Evolutionary conservation across 2,113 vertebrate species (phyloP).

Genomic region (Urocynchramus pylzowi): DNA sequence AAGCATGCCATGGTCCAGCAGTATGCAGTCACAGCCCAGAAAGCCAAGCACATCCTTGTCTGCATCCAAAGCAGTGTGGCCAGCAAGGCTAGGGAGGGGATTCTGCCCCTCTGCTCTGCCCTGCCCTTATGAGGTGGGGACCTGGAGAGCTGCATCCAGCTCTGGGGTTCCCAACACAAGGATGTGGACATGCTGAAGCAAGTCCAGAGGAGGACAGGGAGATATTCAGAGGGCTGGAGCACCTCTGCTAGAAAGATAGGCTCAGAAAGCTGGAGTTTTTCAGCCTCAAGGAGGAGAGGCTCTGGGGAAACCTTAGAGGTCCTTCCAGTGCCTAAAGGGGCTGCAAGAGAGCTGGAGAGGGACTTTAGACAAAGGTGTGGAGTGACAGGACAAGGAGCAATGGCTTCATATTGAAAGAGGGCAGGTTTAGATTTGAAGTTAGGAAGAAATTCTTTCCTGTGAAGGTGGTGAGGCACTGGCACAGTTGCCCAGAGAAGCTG

Average conservation of each 20-base stretch:
- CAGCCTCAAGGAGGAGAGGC: not conserved
- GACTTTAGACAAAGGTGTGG: not conserved
- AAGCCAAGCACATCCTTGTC: not conserved
- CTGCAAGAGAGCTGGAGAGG: not conserved
- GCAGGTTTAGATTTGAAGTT: not conserved
- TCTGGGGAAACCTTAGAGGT: not conserved
- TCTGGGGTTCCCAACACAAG: not conserved
- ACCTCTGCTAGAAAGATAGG: not conserved
- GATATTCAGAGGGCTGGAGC: not conserved
- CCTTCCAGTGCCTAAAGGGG: not conserved
- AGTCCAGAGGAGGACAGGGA: not conserved
- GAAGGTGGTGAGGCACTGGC: not conserved
- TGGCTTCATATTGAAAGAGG: not conserved
- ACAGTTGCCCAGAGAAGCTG: not conserved
- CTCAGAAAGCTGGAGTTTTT: not conserved
- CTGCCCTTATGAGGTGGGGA: not conserved
- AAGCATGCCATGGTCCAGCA: not conserved
- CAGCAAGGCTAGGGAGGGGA: not conserved
- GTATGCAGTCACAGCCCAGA: not conserved
- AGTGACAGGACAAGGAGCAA: not conserved
- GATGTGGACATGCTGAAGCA: not conserved
- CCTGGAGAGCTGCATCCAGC: not conserved
- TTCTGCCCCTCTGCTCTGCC: not conserved
- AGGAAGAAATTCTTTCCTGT: not conserved
- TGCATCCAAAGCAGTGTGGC: not conserved